phyloP scores from a whole-genome alignment of 2,888 invertebrate species.

The Drosophila pegasa region DNA sequence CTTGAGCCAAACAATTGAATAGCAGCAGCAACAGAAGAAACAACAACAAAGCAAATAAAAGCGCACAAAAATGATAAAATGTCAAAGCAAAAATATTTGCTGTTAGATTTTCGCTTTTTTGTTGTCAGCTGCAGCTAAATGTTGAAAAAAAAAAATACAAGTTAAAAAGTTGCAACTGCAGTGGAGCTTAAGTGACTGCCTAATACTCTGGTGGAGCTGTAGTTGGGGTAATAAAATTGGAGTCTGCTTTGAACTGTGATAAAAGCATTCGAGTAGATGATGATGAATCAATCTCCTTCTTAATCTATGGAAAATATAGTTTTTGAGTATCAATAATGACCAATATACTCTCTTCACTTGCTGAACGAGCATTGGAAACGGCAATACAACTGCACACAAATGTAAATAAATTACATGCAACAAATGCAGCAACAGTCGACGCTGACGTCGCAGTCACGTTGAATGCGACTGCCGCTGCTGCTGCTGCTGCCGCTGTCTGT shows the following conservation, averaged over 20 bases:
- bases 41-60: constrained; percentile 24
- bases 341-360: not conserved
- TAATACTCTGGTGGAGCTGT: not conserved
- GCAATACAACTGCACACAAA: constrained; percentile 54
- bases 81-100: constrained; percentile 65
- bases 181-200: not conserved
- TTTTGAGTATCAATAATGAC: no score
- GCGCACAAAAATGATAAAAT: constrained; percentile 51
- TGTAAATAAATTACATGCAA: constrained; percentile 77
- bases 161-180: not conserved
- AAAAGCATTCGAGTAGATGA: no score
- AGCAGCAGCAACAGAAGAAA: constrained; percentile 20
- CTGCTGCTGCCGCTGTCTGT: constrained; percentile 61
- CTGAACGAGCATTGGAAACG: not conserved
- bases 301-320: no score
- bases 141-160: constrained; percentile 32
- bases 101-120: constrained; percentile 46
- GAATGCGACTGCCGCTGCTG: constrained; percentile 48
- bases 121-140: constrained; percentile 65
- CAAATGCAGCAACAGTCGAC: constrained; percentile 58
- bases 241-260: no score
- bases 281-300: not conserved
- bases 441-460: constrained; percentile 67
- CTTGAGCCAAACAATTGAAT: constrained; percentile 58
- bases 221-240: not conserved